Conservation (phyloP, 1,140 invertebrate genomes). For the Pachypsylla venusta region DNA sequence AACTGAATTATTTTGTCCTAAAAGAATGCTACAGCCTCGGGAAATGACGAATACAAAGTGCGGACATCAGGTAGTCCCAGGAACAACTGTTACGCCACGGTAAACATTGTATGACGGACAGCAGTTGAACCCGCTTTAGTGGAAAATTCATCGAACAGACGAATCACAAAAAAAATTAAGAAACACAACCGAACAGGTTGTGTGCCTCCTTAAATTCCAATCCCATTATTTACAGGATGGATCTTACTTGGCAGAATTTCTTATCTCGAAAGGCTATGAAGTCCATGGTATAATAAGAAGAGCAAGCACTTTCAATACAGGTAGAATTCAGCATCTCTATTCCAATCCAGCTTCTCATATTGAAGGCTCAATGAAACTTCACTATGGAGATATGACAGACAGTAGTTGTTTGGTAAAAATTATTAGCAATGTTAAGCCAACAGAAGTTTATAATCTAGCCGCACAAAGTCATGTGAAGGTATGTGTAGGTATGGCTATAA, state of each 20-base stretch:
- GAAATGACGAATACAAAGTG: too few relatives aligned
- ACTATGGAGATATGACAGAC: conserved; percentile 99
- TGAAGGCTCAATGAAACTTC: conserved; percentile 77
- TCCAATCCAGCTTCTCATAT: conserved; percentile 70
- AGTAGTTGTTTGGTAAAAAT: conserved; percentile 94
- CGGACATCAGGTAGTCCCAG: too few relatives aligned
- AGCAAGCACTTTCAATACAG: conserved; percentile 93
- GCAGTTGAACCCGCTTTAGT: conserved; percentile 9
- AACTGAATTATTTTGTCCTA: too few relatives aligned
- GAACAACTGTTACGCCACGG: conserved; percentile 9
- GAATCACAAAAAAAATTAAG: conserved; percentile 3
- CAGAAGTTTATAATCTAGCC: conserved; percentile 97
- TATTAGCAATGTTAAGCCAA: conserved; percentile 67
- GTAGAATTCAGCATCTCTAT: conserved; percentile 90
- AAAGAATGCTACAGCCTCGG: too few relatives aligned
- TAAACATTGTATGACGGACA: conserved; percentile 6
- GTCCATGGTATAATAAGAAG: conserved; percentile 93
- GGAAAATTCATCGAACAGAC: conserved; percentile 7
- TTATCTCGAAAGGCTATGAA: conserved; percentile 86
- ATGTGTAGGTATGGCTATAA: too few relatives aligned
- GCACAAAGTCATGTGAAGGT: conserved; percentile 99
- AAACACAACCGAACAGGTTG: conserved; percentile 19
- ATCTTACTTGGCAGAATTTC: conserved; percentile 93
- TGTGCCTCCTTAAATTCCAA: too few relatives aligned
- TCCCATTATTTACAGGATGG: conserved; percentile 83